These are phyloP conservation scores for Acanthis flammea DNA, from an alignment of 2,797 vertebrate genomes.

Conservation along the genomic window DNA sequence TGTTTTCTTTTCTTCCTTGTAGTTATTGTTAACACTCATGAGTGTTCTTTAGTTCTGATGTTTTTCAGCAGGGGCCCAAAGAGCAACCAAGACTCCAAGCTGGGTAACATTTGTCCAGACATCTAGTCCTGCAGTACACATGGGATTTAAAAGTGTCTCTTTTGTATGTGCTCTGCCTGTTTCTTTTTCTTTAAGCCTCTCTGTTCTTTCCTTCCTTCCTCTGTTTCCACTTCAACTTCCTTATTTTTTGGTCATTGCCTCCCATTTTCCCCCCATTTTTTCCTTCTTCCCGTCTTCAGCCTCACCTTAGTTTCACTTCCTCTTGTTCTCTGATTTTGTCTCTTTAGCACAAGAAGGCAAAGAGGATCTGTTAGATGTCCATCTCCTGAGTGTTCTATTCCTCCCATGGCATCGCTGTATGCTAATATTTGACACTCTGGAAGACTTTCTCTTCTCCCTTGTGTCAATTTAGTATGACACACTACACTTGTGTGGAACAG, in stretches of 20 bases:
- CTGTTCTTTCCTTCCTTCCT: not conserved
- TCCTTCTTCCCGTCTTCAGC: not conserved
- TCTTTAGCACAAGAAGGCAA: not conserved
- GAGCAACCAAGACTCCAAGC: not conserved
- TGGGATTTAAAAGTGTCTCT: not conserved
- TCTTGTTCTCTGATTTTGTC: not conserved
- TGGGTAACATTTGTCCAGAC: not conserved
- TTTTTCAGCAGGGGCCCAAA: not conserved
- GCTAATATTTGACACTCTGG: not conserved
- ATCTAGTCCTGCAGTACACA: not conserved
- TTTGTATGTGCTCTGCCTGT: not conserved
- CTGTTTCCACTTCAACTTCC: not conserved
- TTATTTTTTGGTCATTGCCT: not conserved
- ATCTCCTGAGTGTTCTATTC: not conserved
- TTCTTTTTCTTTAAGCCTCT: not conserved
- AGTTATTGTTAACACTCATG: not conserved
- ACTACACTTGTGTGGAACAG: not conserved
- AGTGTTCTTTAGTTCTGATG: not conserved
- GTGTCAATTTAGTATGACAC: not conserved
- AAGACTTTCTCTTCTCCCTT: not conserved
- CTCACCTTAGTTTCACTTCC: not conserved
- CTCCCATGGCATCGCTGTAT: not conserved
- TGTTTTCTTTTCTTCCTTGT: not conserved
- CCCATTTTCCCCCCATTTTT: accelerated
- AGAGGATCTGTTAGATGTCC: not conserved